Evolutionary conservation across 2,888 invertebrate species (phyloP), one percentile per base, ranked within the genome.

Genomic region (Chydorus sphaericus): DNA sequence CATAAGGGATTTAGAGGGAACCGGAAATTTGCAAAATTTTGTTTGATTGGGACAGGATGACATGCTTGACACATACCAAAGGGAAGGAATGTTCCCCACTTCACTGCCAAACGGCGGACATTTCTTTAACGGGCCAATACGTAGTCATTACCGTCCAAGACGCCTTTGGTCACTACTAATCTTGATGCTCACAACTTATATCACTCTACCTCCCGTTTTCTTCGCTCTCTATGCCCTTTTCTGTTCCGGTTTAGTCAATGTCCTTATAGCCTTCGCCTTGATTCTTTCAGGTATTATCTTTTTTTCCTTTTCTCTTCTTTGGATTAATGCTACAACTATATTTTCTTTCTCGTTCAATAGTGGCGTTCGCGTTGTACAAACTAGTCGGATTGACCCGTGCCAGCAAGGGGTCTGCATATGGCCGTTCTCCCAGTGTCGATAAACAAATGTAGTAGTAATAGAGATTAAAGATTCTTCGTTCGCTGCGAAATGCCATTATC

Each of bases 301-400:
- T 29, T 16, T 16, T 4, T 14, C 65, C 55, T 58, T 66, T 14
- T 68, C 69, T 7, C 62, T 68, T 33, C 61, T 66, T 39, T 62
- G 64, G 37, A 65, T 65, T 55, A 52, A 66, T 11, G 59, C 57
- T 26, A 61, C 59, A 48, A 58, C 68, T 18, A 58, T 69, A 30
- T 54, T 65, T 14, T 60, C 62, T 7, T 60, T 64, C 61, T 62
- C 66, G 67, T 59, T 39, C 65, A 60, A 60, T 77, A 88, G 88
- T 88, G 72, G 83, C 81, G 69, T 69, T 82, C 61, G 72, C 86
- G 28, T 78, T 89, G 70, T 79, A 83, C 65, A 83, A 84, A 69
- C 79, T 84, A 48, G 84, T 90, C 64, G 83, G 83, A 54, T 82
- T 85, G 80, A 85, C 88, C 2, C 81, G 87, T 71, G 87, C 88